Conservation (phyloP, 2,113 vertebrate genomes). For the Prunella fulvescens region DNA sequence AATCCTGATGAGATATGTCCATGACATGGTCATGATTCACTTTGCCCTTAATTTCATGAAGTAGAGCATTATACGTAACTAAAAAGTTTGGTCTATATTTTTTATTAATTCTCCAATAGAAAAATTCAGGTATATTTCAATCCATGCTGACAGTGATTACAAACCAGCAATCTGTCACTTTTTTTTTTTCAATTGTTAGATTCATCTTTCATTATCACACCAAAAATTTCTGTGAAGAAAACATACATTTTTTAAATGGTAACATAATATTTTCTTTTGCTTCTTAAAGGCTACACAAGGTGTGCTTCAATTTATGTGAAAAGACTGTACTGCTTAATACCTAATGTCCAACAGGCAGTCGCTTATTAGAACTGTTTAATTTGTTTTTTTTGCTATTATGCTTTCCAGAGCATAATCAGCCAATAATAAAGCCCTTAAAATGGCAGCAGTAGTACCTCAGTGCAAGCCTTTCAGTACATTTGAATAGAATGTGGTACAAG, state of each 20-base stretch:
- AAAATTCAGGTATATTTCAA: conserved; percentile 23
- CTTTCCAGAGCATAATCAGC: neutral
- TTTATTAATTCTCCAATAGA: neutral
- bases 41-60: conserved; percentile 37
- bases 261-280: conserved; percentile 3
- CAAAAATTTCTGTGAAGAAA: neutral
- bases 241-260: neutral
- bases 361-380: neutral
- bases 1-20: neutral
- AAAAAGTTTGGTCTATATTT: neutral
- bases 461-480: neutral
- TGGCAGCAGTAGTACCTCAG: neutral
- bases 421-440: neutral
- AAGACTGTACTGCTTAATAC: neutral
- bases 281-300: neutral
- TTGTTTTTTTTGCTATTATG: neutral
- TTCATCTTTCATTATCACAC: neutral
- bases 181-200: conserved; percentile 24
- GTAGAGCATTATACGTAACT: conserved; percentile 3
- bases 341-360: neutral
- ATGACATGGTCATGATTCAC: conserved; percentile 17
- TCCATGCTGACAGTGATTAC: neutral
- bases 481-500: neutral
- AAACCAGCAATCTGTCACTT: neutral
- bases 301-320: conserved; percentile 33